phyloP scores from a whole-genome alignment of 2,888 invertebrate genomes.

The Linnaemya tessellans region DNA sequence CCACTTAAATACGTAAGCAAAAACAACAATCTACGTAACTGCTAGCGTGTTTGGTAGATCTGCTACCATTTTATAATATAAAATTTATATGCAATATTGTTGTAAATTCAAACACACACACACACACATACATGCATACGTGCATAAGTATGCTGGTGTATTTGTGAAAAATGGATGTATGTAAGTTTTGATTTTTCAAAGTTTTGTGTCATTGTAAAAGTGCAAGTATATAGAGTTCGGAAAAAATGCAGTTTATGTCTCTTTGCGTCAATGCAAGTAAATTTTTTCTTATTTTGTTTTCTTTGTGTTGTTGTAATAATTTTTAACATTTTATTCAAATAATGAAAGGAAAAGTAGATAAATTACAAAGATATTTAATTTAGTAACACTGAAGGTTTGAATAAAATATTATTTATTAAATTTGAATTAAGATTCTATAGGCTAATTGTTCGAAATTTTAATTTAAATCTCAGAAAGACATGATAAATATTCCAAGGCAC shows the following conservation, averaged over 20 bases:
- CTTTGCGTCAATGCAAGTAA: constrained; percentile 24
- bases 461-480: no score
- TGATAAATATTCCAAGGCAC: no score
- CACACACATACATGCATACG: not conserved
- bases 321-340: constrained; percentile 21
- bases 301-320: not conserved
- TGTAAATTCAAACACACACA: not conserved
- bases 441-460: no score
- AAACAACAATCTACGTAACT: constrained; percentile 54
- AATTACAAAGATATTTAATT: constrained; percentile 28
- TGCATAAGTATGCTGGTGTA: not conserved
- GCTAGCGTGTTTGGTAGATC: constrained; percentile 51
- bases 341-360: constrained; percentile 66
- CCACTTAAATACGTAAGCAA: constrained; percentile 68
- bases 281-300: constrained; percentile 15
- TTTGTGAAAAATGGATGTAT: no score
- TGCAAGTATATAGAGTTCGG: constrained; percentile 42
- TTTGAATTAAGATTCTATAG: no score
- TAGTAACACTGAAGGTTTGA: not conserved
- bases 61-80: constrained; percentile 52
- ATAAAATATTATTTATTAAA: no score
- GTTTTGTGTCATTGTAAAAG: constrained; percentile 47
- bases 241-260: constrained; percentile 40
- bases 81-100: constrained; percentile 32
- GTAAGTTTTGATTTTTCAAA: constrained; percentile 23